A percentile compares a stretch with the other conserved stretches of the same genome.
phyloP scores from a whole-genome alignment of 2,888 invertebrate species.

The Ormyrus pomaceus region DNA sequence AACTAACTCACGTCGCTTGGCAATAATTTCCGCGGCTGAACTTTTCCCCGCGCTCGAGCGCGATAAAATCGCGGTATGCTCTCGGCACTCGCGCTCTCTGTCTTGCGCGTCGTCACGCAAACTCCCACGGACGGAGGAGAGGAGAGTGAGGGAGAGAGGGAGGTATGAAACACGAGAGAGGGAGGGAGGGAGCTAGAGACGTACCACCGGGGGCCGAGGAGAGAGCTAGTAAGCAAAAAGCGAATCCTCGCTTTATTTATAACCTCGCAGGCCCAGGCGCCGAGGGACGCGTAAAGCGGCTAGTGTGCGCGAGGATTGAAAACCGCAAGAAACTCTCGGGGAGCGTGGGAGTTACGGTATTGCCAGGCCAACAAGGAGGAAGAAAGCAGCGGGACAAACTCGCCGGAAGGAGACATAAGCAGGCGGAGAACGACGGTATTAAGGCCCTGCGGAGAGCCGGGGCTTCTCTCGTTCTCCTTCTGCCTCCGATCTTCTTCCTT shows the following conservation, averaged over 20 bases:
- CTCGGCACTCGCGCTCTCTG: background rate
- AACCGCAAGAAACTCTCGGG: slow-evolving; percentile 26
- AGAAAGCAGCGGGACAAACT: background rate
- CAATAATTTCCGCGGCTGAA: slow-evolving; percentile 26
- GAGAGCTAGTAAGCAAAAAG: background rate
- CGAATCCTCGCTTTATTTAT: slow-evolving; percentile 42
- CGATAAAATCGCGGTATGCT: slow-evolving; percentile 11
- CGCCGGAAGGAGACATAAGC: slow-evolving; percentile 16
- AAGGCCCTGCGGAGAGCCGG: slow-evolving; percentile 1
- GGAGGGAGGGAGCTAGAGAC: background rate
- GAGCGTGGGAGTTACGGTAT: background rate
- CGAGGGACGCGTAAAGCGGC: slow-evolving; percentile 24
- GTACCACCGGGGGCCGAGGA: background rate
- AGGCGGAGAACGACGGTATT: slow-evolving; percentile 12
- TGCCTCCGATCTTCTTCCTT: too few species aligned
- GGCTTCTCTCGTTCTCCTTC: too few species aligned
- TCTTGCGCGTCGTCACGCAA: background rate
- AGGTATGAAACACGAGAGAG: background rate
- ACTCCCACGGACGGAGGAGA: background rate
- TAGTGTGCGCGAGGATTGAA: slow-evolving; percentile 29
- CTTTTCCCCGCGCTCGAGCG: background rate
- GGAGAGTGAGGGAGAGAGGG: background rate
- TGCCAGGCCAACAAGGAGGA: too few species aligned
- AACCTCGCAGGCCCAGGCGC: slow-evolving; percentile 12
- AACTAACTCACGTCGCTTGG: slow-evolving; percentile 10